Conservation (phyloP, 2,797 vertebrate species). For the Tapirus indicus region DNA sequence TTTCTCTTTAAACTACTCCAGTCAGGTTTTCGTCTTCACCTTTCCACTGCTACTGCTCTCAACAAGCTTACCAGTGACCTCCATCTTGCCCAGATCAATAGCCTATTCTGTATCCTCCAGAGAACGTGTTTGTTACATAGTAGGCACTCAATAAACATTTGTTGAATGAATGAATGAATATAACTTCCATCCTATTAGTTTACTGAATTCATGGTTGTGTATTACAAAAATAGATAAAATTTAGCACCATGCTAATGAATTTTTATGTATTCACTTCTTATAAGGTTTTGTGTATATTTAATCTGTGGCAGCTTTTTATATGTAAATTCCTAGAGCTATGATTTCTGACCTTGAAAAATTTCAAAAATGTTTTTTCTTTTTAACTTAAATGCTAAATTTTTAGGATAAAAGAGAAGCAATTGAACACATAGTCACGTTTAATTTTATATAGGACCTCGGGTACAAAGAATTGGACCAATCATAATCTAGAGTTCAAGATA, state of each 20-base stretch:
- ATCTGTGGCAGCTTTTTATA: background rate
- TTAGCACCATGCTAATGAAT: background rate
- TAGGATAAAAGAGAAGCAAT: background rate
- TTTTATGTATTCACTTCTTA: background rate
- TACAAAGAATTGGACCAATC: background rate
- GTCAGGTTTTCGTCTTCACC: background rate
- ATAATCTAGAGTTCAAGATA: background rate
- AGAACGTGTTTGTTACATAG: background rate
- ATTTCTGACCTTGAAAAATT: background rate
- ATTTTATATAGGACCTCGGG: background rate
- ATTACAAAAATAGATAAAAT: conserved; percentile 10
- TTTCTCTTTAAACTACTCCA: background rate
- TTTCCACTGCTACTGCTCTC: background rate
- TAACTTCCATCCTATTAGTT: background rate
- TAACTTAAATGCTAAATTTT: background rate
- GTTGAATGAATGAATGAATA: background rate
- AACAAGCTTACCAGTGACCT: background rate
- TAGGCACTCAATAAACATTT: background rate
- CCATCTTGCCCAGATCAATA: background rate
- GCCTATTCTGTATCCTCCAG: background rate
- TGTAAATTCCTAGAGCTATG: background rate
- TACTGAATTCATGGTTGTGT: background rate
- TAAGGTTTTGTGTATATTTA: background rate
- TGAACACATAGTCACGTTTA: background rate
- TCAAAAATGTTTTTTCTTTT: background rate